phyloP scores from a whole-genome alignment of 2,113 vertebrate genomes.

The Psittacara wagleri region DNA sequence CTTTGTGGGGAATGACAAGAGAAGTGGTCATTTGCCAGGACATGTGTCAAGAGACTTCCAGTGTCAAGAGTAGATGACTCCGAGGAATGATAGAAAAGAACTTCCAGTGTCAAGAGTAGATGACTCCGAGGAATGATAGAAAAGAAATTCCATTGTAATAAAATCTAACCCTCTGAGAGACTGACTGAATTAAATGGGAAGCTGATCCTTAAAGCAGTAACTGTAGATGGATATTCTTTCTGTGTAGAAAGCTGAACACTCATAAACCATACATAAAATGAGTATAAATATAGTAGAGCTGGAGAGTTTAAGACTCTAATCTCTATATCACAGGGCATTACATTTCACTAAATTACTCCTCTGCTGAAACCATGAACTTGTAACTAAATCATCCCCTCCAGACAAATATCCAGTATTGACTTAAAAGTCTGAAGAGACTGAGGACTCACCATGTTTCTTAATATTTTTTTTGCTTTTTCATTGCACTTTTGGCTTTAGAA shows the following conservation, averaged over 20 bases:
- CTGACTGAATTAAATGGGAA: background rate
- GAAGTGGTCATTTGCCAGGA: background rate
- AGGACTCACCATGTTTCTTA: background rate
- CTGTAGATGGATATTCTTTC: background rate
- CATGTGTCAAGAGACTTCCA: background rate
- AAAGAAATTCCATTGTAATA: constrained; percentile 1
- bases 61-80: background rate
- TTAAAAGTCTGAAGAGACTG: background rate
- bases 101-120: background rate
- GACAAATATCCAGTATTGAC: background rate
- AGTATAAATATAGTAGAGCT: background rate
- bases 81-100: background rate
- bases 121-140: background rate
- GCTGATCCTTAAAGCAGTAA: background rate
- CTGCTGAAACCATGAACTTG: background rate
- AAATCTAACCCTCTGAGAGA: background rate
- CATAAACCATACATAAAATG: background rate
- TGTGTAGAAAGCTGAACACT: background rate
- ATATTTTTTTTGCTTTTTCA: background rate
- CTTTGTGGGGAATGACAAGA: background rate
- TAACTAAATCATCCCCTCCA: background rate
- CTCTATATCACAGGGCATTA: background rate
- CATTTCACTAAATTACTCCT: background rate
- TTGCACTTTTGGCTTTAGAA: background rate
- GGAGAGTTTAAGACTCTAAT: background rate